A percentile compares a stretch with the other conserved stretches of the same genome.
These are phyloP conservation scores for Rhagium mordax DNA, from an alignment of 2,888 invertebrate genomes.

Conservation along the genomic window DNA sequence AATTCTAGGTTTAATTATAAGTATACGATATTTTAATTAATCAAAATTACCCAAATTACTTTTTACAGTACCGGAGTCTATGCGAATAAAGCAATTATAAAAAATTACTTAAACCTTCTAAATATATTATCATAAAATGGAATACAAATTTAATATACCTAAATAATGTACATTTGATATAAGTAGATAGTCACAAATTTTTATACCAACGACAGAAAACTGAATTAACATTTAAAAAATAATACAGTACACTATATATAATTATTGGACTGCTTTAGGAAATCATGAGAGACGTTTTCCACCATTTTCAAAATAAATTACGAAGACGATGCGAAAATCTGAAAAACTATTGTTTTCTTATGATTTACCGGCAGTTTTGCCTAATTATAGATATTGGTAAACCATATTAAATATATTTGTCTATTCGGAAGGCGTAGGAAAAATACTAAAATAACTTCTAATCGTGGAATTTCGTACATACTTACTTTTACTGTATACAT, in stretches of 20 bases:
- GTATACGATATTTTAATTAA: neutral
- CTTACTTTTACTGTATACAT: constrained; percentile 26
- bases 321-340: neutral
- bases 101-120: neutral
- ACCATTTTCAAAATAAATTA: neutral
- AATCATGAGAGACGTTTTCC: neutral
- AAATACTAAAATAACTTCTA: constrained; percentile 32
- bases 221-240: neutral
- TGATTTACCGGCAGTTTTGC: neutral
- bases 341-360: neutral
- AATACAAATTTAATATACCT: neutral
- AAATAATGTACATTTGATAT: neutral
- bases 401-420: too few relatives aligned
- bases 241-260: neutral
- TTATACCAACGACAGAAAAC: neutral
- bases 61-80: neutral
- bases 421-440: constrained; percentile 26
- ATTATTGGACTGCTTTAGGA: neutral
- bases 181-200: neutral
- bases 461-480: constrained; percentile 15
- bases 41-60: neutral
- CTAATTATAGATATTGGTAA: too few relatives aligned
- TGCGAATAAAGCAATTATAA: neutral
- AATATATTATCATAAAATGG: neutral
- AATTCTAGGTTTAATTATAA: neutral